A percentile compares a stretch with the other conserved stretches of the same genome.
Conservation (phyloP, 2,797 vertebrate species). For the Falco rusticolus region DNA sequence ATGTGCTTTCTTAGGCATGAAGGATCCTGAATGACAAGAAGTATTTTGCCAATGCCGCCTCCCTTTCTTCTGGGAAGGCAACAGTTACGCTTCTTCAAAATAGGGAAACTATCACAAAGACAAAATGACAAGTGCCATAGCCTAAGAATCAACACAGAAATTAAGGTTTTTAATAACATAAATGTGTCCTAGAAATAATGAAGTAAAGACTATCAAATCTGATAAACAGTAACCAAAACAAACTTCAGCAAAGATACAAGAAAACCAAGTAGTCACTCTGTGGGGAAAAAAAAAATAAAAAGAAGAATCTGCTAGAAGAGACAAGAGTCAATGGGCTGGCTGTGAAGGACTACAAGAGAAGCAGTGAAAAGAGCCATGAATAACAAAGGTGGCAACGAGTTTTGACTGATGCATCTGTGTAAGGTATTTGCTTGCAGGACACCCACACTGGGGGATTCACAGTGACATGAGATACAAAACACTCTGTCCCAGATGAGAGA, state of each 20-base stretch:
- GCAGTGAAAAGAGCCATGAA: background rate
- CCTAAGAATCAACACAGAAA: background rate
- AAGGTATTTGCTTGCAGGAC: background rate
- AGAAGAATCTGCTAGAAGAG: background rate
- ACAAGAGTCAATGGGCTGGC: background rate
- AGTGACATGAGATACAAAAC: background rate
- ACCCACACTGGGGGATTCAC: background rate
- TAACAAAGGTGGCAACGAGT: background rate
- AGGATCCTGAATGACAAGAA: background rate
- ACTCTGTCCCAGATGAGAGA: background rate
- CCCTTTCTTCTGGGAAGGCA: background rate
- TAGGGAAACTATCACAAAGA: background rate
- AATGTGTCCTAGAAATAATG: background rate
- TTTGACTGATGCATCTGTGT: background rate
- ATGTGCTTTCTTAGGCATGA: too few species aligned
- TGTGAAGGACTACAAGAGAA: background rate
- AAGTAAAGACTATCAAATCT: background rate
- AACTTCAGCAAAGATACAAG: background rate
- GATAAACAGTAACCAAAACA: background rate
- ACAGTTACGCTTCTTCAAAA: background rate
- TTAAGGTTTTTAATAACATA: background rate
- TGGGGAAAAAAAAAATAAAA: too few species aligned
- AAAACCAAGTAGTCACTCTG: background rate
- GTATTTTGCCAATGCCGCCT: background rate
- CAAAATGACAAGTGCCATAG: background rate